Percentiles rank a stretch among this genome's conserved stretches.
phyloP scores from a whole-genome alignment of 2,797 vertebrate genomes.

The Poecile montanus region DNA sequence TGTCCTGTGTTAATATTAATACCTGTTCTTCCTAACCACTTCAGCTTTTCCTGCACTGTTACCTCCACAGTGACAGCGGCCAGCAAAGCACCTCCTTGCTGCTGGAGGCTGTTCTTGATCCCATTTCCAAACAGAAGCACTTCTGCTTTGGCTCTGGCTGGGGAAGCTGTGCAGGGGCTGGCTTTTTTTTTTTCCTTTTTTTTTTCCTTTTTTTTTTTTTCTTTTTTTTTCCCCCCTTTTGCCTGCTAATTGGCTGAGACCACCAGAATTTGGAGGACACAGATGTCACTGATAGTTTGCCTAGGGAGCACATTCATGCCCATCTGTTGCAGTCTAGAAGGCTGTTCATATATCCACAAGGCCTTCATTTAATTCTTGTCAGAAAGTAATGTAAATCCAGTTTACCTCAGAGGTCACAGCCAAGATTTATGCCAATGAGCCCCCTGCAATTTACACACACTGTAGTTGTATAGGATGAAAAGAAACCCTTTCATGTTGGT shows the following conservation, averaged over 20 bases:
- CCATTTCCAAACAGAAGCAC: conserved; percentile 79
- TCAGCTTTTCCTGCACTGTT: neutral
- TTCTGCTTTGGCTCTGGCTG: conserved; percentile 69
- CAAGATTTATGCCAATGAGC: conserved; percentile 84
- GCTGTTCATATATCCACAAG: conserved; percentile 84
- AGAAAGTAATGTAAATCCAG: conserved; percentile 89
- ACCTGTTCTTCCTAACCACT: conserved; percentile 8
- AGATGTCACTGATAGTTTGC: conserved; percentile 86
- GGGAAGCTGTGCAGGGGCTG: conserved; percentile 58
- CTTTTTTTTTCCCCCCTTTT: conserved; percentile 17
- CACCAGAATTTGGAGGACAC: conserved; percentile 87
- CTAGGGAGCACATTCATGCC: conserved; percentile 86
- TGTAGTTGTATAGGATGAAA: conserved; percentile 83
- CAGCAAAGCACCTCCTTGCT: conserved; percentile 47
- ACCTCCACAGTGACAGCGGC: neutral
- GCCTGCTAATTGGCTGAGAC: conserved; percentile 83
- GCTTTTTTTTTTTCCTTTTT: neutral
- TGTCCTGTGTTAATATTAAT: conserved; percentile 30
- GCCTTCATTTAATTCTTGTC: conserved; percentile 89
- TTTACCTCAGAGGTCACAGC: conserved; percentile 86
- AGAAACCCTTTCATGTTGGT: conserved; percentile 83
- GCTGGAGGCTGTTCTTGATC: conserved; percentile 74
- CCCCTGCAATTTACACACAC: conserved; percentile 84
- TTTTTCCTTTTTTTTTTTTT: neutral
- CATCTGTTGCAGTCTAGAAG: conserved; percentile 87